Evolutionary conservation across 2,797 vertebrate genomes (phyloP).

Genomic region (Chromobotia macracanthus): DNA sequence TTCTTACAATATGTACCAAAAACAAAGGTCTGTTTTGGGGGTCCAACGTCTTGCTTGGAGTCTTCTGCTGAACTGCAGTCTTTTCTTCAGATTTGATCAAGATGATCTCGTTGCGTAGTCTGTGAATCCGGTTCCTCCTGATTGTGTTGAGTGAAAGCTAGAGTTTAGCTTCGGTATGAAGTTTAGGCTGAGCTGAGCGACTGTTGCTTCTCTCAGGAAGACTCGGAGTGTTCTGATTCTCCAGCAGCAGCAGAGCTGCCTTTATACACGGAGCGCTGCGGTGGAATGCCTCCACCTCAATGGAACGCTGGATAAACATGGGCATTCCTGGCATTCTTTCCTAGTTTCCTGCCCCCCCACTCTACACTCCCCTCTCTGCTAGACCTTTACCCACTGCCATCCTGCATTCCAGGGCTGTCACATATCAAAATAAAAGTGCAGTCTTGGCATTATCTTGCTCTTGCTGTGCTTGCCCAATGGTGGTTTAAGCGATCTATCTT

Average conservation of each 20-base stretch:
- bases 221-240: conserved; percentile 71
- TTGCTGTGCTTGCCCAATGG: conserved; percentile 24
- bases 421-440: conserved; percentile 58
- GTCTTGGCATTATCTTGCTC: conserved; percentile 44
- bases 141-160: conserved; percentile 75
- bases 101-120: conserved; percentile 74
- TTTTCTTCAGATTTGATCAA: conserved; percentile 71
- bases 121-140: conserved; percentile 50
- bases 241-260: conserved; percentile 63
- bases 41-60: conserved; percentile 56
- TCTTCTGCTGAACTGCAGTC: conserved; percentile 58
- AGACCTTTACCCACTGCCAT: conserved; percentile 86
- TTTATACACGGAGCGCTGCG: conserved; percentile 85
- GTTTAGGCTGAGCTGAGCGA: conserved; percentile 67
- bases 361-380: conserved; percentile 75
- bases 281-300: conserved; percentile 87
- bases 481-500: conserved; percentile 32
- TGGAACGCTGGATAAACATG: conserved; percentile 98
- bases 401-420: conserved; percentile 87
- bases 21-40: conserved; percentile 55
- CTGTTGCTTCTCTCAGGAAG: conserved; percentile 74
- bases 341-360: conserved; percentile 89
- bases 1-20: conserved; percentile 34
- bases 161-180: conserved; percentile 80
- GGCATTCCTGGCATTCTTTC: conserved; percentile 97